A percentile compares a stretch with the other conserved stretches of the same genome.
Conservation (phyloP, 2,797 vertebrate genomes). For the Kryptopterus vitreolus region DNA sequence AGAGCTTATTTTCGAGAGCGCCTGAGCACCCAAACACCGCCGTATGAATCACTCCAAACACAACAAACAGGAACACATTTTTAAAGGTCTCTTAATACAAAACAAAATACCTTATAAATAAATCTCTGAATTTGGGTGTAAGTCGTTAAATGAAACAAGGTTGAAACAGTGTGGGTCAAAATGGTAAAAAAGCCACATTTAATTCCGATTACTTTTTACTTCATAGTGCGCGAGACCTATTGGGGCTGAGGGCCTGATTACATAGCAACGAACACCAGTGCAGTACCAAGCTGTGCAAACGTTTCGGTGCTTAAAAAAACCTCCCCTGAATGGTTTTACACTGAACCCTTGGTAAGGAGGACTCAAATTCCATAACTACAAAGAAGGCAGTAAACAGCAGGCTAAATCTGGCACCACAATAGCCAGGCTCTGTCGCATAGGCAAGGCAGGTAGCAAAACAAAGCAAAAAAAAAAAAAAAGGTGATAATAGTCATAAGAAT, state of each 20-base stretch:
- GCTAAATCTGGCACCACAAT: slow-evolving; percentile 39
- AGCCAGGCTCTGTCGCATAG: neutral
- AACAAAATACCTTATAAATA: too few species aligned
- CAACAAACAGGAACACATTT: neutral
- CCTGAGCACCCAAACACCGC: slow-evolving; percentile 19
- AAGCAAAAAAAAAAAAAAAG: neutral
- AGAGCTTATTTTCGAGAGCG: slow-evolving; percentile 4
- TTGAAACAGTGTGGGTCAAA: neutral
- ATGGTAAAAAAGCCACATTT: slow-evolving; percentile 5
- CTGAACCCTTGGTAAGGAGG: neutral
- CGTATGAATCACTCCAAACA: slow-evolving; percentile 35
- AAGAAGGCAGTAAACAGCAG: slow-evolving; percentile 38
- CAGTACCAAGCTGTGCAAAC: neutral
- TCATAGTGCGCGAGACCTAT: slow-evolving; percentile 54
- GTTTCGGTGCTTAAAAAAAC: slow-evolving; percentile 57
- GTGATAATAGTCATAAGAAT: slow-evolving; percentile 5
- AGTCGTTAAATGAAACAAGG: neutral
- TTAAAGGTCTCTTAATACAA: too few species aligned
- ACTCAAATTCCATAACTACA: slow-evolving; percentile 34
- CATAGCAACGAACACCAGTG: neutral
- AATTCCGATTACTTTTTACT: slow-evolving; percentile 36
- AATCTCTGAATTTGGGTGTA: too few species aligned
- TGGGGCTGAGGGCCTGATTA: slow-evolving; percentile 52
- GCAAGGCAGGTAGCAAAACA: slow-evolving; percentile 29
- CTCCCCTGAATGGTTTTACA: slow-evolving; percentile 19